These are phyloP conservation scores for Terebella lapidaria DNA, from an alignment of 2,888 invertebrate genomes.

Conservation along the genomic window DNA sequence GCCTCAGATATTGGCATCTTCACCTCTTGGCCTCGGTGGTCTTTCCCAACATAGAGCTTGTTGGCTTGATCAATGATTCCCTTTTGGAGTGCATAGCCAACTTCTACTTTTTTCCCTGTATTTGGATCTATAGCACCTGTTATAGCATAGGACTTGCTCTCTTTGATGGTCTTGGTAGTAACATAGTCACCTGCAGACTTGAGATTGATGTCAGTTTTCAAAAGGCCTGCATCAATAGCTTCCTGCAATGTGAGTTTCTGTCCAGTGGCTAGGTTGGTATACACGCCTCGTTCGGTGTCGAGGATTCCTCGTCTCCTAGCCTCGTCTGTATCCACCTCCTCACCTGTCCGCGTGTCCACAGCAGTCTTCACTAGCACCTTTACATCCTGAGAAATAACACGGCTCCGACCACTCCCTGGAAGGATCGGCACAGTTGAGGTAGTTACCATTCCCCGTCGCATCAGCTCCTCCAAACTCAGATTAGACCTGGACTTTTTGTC, in stretches of 20 bases:
- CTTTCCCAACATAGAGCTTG: slow-evolving; percentile 58
- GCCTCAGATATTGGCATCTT: slow-evolving; percentile 77
- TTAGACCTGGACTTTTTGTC: slow-evolving; percentile 75
- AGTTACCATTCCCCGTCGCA: slow-evolving; percentile 65
- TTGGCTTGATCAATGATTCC: slow-evolving; percentile 65
- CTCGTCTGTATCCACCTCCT: slow-evolving; percentile 73
- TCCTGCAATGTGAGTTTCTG: slow-evolving; percentile 58
- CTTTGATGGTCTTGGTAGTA: slow-evolving; percentile 1
- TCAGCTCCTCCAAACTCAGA: slow-evolving; percentile 76
- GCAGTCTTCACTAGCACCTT: slow-evolving; percentile 67
- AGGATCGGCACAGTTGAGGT: slow-evolving; percentile 9
- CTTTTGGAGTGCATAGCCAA: slow-evolving; percentile 62
- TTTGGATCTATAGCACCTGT: slow-evolving; percentile 81
- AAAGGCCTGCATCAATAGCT: slow-evolving; percentile 32
- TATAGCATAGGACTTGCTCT: slow-evolving; percentile 63
- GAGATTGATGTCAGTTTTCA: slow-evolving; percentile 12
- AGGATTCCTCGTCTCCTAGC: slow-evolving; percentile 67
- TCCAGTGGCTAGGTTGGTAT: slow-evolving; percentile 57
- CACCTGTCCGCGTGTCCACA: slow-evolving; percentile 79
- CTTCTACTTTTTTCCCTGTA: slow-evolving; percentile 78
- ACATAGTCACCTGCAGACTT: slow-evolving; percentile 5
- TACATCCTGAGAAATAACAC: slow-evolving; percentile 39
- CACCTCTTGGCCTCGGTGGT: slow-evolving; percentile 59
- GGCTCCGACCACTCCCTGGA: background rate
- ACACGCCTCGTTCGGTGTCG: slow-evolving; percentile 20